Base-by-base conservation (phyloP, 2,113 vertebrate species). In the Larimichthys crocea region DNA sequence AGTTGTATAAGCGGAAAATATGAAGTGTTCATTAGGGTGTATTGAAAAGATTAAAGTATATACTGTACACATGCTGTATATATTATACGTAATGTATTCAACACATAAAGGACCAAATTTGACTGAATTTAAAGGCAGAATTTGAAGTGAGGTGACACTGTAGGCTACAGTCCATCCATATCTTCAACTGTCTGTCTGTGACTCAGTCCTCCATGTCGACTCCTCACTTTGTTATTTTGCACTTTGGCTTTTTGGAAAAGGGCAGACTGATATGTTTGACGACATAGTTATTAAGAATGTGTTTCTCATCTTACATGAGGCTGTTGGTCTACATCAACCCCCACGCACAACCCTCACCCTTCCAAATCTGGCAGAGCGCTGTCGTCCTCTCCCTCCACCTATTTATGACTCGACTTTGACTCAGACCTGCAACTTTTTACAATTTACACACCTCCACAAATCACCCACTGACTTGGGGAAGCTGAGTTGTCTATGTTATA, bases 391-490 rank as follows among this genome's bases (percentile, higher is more conserved):
- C 80, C 69, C 79, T 44, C 35, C 48, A 71, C 74, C 81, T 86
- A 82, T 94, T 94, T 92, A 93, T 74, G 85, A 89, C 82, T 84
- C 65, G 52, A 74, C 79, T 90, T 92, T 90, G 85, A 91, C 90
- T 91, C 91, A 78, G 66, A 35, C 73, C 77, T 49, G 72, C 84
- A 82, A 92, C 88, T 90, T 91, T 80, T 24, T 24, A 24, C 91
- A 94, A 93, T 94, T 94, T 92, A 90, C 82, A 78, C 88, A 40
- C n/a, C 3, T 56, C 84, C 72, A 88, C 94, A 93, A 92, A 94
- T 94, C 92, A 91, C 67, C 69, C 59, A 16, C 59, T 79, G 60
- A 83, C 75, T 90, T 88, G 3, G 48, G 73, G 64, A 73, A 57
- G 70, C 81, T 60, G 67, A 72, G 68, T 35, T 49, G 83, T 76